Percentiles rank a stretch among this genome's conserved stretches.
These are phyloP conservation scores for Cyrtonyx montezumae DNA, from an alignment of 2,113 vertebrate genomes.

Conservation along the genomic window DNA sequence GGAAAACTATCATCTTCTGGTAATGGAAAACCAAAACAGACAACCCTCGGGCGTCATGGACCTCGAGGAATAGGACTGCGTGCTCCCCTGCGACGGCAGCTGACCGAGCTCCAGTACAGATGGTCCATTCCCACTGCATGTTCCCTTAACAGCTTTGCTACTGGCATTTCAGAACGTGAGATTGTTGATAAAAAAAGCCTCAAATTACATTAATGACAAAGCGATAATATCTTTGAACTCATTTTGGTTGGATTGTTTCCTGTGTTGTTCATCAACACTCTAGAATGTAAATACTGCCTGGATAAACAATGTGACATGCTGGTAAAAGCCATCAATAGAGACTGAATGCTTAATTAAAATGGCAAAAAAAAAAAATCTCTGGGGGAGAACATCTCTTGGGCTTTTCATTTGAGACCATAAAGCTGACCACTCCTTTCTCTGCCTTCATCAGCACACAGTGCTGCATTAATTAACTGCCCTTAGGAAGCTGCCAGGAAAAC, in stretches of 20 bases:
- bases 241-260: not conserved
- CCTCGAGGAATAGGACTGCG: not conserved
- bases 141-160: conserved; percentile 4
- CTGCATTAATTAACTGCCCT: not conserved
- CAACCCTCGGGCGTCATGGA: not conserved
- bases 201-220: not conserved
- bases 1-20: not conserved
- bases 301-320: not conserved
- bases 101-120: not conserved
- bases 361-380: not conserved
- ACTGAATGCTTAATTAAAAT: not conserved
- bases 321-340: not conserved
- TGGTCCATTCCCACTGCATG: not conserved
- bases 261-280: not conserved
- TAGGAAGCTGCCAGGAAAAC: not conserved
- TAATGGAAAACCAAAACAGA: not conserved
- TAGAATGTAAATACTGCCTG: not conserved
- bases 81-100: not conserved
- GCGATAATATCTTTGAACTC: not conserved
- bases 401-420: not conserved
- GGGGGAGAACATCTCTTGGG: not conserved
- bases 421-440: not conserved
- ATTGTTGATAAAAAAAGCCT: not conserved
- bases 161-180: not conserved
- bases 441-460: not conserved